Conservation (phyloP, 1,140 invertebrate species). For the Macrocentrus cingulum region DNA sequence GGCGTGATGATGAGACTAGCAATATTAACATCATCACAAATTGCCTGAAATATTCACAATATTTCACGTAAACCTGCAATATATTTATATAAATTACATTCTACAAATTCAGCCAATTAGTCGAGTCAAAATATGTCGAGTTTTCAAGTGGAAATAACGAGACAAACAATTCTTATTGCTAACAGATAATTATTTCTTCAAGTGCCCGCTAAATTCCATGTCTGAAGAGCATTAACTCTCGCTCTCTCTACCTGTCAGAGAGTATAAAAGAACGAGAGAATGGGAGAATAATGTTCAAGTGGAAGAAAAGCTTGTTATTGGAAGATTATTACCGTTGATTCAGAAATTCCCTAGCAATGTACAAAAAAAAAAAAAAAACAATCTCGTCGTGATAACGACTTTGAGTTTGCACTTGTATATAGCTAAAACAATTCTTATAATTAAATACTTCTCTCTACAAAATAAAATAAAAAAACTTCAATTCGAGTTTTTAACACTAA, state of each 20-base stretch:
- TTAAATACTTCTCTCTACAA: too few species aligned
- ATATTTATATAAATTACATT: too few species aligned
- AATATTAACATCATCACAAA: neutral
- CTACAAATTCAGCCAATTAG: neutral
- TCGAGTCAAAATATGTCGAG: neutral
- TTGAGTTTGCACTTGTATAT: neutral
- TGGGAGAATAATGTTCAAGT: neutral
- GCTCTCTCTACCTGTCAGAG: neutral
- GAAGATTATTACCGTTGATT: slow-evolving; percentile 13
- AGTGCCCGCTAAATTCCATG: slow-evolving; percentile 12
- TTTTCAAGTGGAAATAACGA: neutral
- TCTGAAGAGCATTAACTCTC: slow-evolving; percentile 15
- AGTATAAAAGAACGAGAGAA: neutral
- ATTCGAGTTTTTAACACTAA: too few species aligned
- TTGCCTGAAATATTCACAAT: too few species aligned
- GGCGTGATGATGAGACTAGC: slow-evolving; percentile 16
- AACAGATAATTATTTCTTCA: slow-evolving; percentile 22
- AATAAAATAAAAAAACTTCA: too few species aligned
- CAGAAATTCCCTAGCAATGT: neutral
- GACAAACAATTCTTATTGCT: slow-evolving; percentile 14
- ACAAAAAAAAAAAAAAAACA: slow-evolving; percentile 9
- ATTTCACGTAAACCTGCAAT: too few species aligned
- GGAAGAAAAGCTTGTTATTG: slow-evolving; percentile 9
- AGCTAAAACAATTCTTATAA: too few species aligned
- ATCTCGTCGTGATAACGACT: neutral